Evolutionary conservation across 1,140 invertebrate genomes (phyloP), one percentile per base, ranked within the genome.

Genomic region (Drosophila repletoides): DNA sequence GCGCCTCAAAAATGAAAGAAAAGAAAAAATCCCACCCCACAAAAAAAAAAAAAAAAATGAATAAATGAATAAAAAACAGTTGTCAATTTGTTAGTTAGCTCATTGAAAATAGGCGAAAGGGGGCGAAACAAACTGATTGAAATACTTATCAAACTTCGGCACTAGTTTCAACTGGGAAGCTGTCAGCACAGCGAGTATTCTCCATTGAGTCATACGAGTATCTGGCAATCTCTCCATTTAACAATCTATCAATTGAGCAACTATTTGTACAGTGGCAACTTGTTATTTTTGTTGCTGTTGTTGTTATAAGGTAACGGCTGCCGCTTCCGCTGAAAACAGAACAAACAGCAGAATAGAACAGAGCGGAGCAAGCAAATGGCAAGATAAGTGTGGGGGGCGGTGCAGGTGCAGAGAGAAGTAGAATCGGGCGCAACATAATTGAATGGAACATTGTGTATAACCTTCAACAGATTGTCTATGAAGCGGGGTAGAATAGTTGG

Each of bases 231-330:
- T n/a, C n/a, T n/a, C n/a, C n/a, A n/a, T 51, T 56, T 65, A 19
- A 24, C 33, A 24, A 66, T 48, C 53, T 41, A 59, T 59, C 63
- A 60, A 60, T 66, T 66, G 55, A 61, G 48, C 46, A 61, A 67
- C 63, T 60, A 60, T 66, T 66, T 60, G 43, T 29, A 69, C 66
- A 64, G 66, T 69, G 66, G 66, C 66, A 56, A 22, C 24, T 40
- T 52, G 58, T 48, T 60, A 21, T 59, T 66, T 21, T 29, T 36
- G 26, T 34, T 59, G 55, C 36, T 49, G 41, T 61, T 34, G 51
- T 38, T 64, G 24, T 60, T 26, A 31, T 60, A 59, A 52, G 22
- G 15, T 68, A 68, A 68, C 59, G 58, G 65, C 49, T 31, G 41
- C 15, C 34, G 48, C 49, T 68, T 68, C 65, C 65, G 65, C 40